phyloP scores from a whole-genome alignment of 2,113 vertebrate genomes.

The Taxidea taxus region DNA sequence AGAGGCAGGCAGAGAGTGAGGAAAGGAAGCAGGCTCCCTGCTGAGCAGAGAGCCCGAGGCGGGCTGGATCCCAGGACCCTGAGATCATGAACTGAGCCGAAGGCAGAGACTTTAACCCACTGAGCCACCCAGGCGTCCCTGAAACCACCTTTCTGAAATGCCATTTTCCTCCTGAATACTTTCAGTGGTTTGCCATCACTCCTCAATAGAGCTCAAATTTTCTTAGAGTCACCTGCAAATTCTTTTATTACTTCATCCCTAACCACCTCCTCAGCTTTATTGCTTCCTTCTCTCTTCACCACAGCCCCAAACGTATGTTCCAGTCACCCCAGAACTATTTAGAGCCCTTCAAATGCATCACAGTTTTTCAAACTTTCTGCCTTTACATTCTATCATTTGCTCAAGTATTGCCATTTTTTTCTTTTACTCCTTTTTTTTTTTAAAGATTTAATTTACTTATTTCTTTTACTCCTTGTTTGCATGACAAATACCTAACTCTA shows the following conservation, averaged over 20 bases:
- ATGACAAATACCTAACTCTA: neutral
- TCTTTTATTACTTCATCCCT: neutral
- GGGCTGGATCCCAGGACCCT: too few relatives aligned
- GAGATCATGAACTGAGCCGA: too few relatives aligned
- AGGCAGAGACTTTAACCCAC: too few relatives aligned
- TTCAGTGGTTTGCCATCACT: neutral
- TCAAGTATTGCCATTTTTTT: neutral
- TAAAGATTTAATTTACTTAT: neutral
- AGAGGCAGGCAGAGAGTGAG: too few relatives aligned
- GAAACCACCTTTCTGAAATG: neutral
- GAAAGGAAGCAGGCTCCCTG: too few relatives aligned
- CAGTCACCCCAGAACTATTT: neutral
- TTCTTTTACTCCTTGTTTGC: neutral
- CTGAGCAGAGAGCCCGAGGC: too few relatives aligned
- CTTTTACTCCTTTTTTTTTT: neutral
- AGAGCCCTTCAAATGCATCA: neutral
- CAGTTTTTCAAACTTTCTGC: neutral
- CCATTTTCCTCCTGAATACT: neutral
- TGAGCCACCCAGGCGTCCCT: too few relatives aligned
- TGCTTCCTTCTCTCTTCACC: conserved; percentile 15
- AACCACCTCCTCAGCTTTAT: neutral
- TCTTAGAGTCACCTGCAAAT: neutral
- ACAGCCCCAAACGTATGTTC: neutral
- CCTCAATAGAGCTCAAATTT: neutral
- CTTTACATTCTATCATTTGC: neutral